These are phyloP conservation scores for Xiphorhynchus elegans DNA, from an alignment of 2,113 vertebrate species.

Conservation along the genomic window DNA sequence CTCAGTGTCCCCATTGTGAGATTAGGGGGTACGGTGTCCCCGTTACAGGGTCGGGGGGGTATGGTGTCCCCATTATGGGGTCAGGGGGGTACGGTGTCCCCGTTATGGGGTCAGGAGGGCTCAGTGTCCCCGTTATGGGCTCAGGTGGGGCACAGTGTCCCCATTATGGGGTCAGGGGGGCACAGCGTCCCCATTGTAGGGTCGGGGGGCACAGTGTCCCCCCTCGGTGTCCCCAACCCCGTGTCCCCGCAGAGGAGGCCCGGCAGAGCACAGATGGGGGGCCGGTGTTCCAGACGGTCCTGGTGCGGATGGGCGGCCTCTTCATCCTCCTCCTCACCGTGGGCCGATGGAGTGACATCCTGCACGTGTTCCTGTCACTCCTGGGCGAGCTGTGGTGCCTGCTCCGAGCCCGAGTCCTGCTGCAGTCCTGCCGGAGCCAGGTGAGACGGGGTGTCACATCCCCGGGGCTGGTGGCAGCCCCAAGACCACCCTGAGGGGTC, in stretches of 20 bases:
- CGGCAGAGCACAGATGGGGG: slow-evolving; percentile 58
- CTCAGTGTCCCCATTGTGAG: not conserved
- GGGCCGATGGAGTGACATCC: slow-evolving; percentile 86
- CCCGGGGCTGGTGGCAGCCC: not conserved
- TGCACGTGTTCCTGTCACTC: slow-evolving; percentile 85
- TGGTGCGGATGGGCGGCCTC: slow-evolving; percentile 88
- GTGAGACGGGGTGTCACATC: slow-evolving; percentile 59
- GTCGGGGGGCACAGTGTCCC: not conserved
- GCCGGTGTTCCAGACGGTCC: slow-evolving; percentile 75
- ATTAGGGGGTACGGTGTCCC: no score
- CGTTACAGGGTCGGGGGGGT: no score
- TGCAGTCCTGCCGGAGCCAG: slow-evolving; percentile 76
- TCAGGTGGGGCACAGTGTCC: no score
- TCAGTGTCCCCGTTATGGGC: not conserved
- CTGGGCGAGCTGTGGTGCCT: slow-evolving; percentile 88
- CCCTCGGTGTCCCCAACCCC: fast-evolving
- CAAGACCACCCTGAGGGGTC: not conserved
- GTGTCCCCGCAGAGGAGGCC: slow-evolving; percentile 78
- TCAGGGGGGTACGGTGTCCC: no score
- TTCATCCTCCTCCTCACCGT: slow-evolving; percentile 89
- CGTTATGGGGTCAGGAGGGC: no score
- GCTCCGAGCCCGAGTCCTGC: slow-evolving; percentile 66
- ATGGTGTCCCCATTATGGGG: not conserved
- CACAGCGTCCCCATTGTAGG: fast-evolving
- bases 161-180: no score